Base-by-base conservation (phyloP, 2,888 invertebrate genomes). In the Epistrophe grossulariae region DNA sequence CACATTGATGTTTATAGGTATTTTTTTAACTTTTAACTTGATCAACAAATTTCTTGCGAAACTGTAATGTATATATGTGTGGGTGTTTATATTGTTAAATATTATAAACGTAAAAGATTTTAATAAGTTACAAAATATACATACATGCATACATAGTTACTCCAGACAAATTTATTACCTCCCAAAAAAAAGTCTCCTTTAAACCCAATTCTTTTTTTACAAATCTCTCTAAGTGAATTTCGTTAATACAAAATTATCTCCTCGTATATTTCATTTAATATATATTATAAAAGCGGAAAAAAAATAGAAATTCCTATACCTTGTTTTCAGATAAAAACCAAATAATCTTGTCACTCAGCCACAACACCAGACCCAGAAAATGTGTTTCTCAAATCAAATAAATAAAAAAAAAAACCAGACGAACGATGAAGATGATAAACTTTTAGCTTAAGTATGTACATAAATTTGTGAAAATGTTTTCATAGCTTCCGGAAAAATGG, bases 381-480 rank as follows among this genome's bases (percentile, higher is more conserved):
- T 28, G 6, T 64, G 10, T 64, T 50, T 35, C 52, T 19, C 45
- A 40, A 40, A 40, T 40, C 11, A 40, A 40, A 45, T 6, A 50
- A 24, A 35, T 31, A 60, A 19, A 38, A 50, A 19, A 17, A 38
- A 73, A 55, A 35, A 55, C 45, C 71, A 70, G 31, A 57, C 35
- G 55, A 55, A 38, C 4, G 72, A 68, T 59, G 45, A 77, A 77
- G 70, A 78, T 66, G 78, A 48, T 68, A 80, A 72, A 84, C 66
- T 48, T 81, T 77, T 76, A 55, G 66, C 84, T 60, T 77, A 81
- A 72, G 72, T 60, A 77, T 77, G 60, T 68, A 68, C 52, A 77
- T 81, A 73, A 72, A 77, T 77, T 72, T 77, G 71, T 60, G 17
- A 68, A 81, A 68, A 84, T 81, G 55, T 68, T 73, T 84, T 81